phyloP scores from a whole-genome alignment of 2,888 invertebrate genomes.

The Oscheius sp. region DNA sequence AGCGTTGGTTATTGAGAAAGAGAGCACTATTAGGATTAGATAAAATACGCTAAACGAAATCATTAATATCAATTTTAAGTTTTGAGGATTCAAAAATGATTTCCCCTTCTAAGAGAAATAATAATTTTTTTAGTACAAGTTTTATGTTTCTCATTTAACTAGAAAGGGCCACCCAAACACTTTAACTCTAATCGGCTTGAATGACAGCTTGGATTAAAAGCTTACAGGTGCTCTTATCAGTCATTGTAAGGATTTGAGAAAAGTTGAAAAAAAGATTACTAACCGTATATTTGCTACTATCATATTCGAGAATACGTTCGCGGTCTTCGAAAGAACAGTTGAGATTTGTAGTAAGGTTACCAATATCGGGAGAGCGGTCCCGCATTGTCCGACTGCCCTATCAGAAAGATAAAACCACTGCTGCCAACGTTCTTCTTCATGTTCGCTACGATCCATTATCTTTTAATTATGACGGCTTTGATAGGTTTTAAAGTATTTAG shows the following conservation, averaged over 20 bases:
- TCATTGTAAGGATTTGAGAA: neutral
- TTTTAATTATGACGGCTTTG: too few relatives aligned
- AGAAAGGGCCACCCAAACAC: too few relatives aligned
- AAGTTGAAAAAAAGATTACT: neutral
- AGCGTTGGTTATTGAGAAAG: too few relatives aligned
- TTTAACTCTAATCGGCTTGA: neutral
- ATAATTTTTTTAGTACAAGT: too few relatives aligned
- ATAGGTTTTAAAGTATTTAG: too few relatives aligned
- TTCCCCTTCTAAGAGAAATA: too few relatives aligned
- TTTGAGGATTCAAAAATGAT: too few relatives aligned
- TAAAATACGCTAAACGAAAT: too few relatives aligned
- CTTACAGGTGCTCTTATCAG: constrained; percentile 11
- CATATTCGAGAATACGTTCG: constrained; percentile 28
- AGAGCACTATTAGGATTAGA: too few relatives aligned
- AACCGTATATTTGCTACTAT: constrained; percentile 25
- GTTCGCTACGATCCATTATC: too few relatives aligned
- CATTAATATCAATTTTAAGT: too few relatives aligned
- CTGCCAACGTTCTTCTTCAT: neutral
- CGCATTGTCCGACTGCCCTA: constrained; percentile 26
- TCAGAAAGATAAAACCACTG: constrained; percentile 12
- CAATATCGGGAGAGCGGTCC: constrained; percentile 32
- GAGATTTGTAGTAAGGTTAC: constrained; percentile 25
- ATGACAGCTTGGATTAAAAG: neutral
- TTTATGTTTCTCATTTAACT: too few relatives aligned
- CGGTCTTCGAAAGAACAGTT: constrained; percentile 33